Evolutionary conservation across 2,113 vertebrate genomes (phyloP).

Genomic region (Zingel zingel): DNA sequence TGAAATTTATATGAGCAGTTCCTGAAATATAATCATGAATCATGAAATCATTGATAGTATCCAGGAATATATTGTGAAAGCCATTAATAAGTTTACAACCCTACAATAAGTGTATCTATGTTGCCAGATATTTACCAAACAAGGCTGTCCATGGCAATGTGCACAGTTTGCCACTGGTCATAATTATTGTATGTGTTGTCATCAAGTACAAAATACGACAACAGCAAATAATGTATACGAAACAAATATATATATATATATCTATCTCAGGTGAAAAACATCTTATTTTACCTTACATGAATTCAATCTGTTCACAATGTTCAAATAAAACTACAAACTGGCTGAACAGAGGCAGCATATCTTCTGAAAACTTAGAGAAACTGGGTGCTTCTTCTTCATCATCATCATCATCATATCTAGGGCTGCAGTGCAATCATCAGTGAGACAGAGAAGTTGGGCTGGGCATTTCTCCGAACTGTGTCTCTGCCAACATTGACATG

Average conservation of each 20-base stretch:
- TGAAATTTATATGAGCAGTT: background rate
- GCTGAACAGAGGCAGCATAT: slow-evolving; percentile 18
- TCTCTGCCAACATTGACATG: slow-evolving; percentile 74
- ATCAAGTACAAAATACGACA: slow-evolving; percentile 33
- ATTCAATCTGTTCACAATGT: slow-evolving; percentile 15
- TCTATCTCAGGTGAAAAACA: slow-evolving; percentile 5
- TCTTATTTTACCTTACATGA: background rate
- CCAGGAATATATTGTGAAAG: slow-evolving; percentile 14
- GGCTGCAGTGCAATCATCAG: slow-evolving; percentile 56
- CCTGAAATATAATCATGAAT: slow-evolving; percentile 10
- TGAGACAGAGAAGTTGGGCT: slow-evolving; percentile 83
- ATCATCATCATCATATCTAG: slow-evolving; percentile 16
- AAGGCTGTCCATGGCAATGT: background rate
- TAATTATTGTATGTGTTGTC: slow-evolving; percentile 4
- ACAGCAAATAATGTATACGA: slow-evolving; percentile 34
- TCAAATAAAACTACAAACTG: slow-evolving; percentile 41
- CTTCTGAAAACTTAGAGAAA: slow-evolving; percentile 3
- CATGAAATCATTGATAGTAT: slow-evolving; percentile 9
- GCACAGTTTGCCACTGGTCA: slow-evolving; percentile 5
- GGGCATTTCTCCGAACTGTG: slow-evolving; percentile 82
- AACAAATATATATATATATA: slow-evolving; percentile 23
- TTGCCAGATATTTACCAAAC: slow-evolving; percentile 34
- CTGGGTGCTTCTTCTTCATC: background rate
- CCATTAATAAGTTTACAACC: background rate
- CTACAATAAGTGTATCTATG: background rate